Evolutionary conservation across 2,888 invertebrate species (phyloP).

Genomic region (Clistopyga incitator): DNA sequence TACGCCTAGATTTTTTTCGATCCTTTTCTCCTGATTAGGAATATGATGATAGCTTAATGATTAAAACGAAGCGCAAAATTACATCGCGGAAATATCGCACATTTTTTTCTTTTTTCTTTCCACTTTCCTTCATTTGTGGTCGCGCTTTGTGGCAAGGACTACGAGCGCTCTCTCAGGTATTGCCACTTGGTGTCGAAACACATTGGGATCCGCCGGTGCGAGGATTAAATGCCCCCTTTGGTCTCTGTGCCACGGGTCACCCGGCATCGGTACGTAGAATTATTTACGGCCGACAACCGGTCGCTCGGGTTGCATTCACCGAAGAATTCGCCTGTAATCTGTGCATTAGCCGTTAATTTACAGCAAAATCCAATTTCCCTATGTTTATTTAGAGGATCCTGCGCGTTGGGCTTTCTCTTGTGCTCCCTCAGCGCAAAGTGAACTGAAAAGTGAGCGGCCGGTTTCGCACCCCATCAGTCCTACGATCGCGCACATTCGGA

Average conservation of each 20-base stretch:
- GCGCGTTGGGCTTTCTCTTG: conserved; percentile 41
- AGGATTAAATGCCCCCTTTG: conserved; percentile 66
- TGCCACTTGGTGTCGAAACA: conserved; percentile 37
- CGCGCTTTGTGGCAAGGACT: conserved; percentile 4
- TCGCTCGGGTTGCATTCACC: conserved; percentile 54
- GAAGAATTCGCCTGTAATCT: conserved; percentile 72
- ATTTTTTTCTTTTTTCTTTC: conserved; percentile 28
- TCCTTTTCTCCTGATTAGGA: too few relatives aligned
- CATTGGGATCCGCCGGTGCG: conserved; percentile 39
- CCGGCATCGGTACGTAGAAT: conserved; percentile 61
- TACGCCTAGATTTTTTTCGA: too few relatives aligned
- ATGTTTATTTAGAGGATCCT: conserved; percentile 72
- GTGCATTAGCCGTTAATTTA: conserved; percentile 77
- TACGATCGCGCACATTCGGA: conserved; percentile 30
- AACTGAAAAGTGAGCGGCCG: neutral
- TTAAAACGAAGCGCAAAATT: too few relatives aligned
- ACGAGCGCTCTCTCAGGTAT: conserved; percentile 49
- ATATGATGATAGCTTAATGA: too few relatives aligned
- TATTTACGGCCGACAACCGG: conserved; percentile 71
- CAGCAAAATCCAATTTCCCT: conserved; percentile 76
- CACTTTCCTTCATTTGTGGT: conserved; percentile 26
- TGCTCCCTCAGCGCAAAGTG: neutral
- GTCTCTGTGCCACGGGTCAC: conserved; percentile 49
- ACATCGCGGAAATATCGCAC: conserved; percentile 44
- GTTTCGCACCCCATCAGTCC: neutral